phyloP scores from a whole-genome alignment of 2,113 vertebrate species.

The Tringa solitaria region DNA sequence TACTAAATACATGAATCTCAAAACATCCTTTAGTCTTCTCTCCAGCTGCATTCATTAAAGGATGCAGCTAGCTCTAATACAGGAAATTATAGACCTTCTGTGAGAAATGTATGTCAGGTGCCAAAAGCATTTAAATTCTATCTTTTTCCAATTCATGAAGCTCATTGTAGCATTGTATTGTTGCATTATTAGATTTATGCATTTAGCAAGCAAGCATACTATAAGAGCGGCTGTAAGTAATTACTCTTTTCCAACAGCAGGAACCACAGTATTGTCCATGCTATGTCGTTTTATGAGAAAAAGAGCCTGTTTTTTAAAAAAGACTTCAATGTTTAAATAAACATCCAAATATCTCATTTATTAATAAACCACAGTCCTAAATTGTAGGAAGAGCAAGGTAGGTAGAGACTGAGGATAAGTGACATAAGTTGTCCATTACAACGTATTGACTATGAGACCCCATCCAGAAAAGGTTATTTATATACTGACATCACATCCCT shows the following conservation, averaged over 20 bases:
- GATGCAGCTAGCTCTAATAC: slow-evolving; percentile 21
- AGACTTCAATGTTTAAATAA: slow-evolving; percentile 31
- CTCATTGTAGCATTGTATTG: slow-evolving; percentile 67
- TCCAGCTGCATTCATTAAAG: slow-evolving; percentile 39
- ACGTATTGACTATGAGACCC: background rate
- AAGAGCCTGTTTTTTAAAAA: slow-evolving; percentile 34
- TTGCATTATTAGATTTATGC: slow-evolving; percentile 74
- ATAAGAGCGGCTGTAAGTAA: slow-evolving; percentile 65
- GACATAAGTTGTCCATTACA: background rate
- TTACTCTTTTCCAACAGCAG: slow-evolving; percentile 70
- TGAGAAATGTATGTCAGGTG: slow-evolving; percentile 65
- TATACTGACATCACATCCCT: background rate
- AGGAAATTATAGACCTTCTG: slow-evolving; percentile 71
- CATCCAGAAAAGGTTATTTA: background rate
- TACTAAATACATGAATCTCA: background rate
- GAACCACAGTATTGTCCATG: slow-evolving; percentile 66
- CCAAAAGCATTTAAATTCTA: slow-evolving; percentile 74
- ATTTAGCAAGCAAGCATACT: slow-evolving; percentile 69
- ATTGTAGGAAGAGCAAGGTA: background rate
- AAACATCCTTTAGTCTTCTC: slow-evolving; percentile 29
- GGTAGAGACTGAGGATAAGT: background rate
- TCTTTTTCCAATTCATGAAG: slow-evolving; percentile 73
- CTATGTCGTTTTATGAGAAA: slow-evolving; percentile 48
- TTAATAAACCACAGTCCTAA: slow-evolving; percentile 3
- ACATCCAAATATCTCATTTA: slow-evolving; percentile 5